Conservation (phyloP, 2,113 vertebrate genomes). For the Oreocharis arfaki region DNA sequence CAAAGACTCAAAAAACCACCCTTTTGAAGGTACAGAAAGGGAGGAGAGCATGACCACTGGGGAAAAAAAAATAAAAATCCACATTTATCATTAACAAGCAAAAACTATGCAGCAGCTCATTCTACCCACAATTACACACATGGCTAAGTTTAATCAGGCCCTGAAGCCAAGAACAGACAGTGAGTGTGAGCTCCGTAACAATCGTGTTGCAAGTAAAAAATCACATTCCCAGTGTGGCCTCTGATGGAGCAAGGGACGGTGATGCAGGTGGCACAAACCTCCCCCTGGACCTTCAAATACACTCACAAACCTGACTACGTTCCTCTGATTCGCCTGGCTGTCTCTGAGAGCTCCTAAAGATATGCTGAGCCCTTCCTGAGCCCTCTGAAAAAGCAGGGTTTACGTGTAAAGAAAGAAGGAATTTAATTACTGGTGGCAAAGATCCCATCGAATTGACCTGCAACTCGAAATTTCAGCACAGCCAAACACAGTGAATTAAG, state of each 20-base stretch:
- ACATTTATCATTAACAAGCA: background rate
- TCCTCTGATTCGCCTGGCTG: background rate
- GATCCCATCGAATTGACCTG: background rate
- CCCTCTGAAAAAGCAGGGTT: background rate
- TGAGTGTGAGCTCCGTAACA: background rate
- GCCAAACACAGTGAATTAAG: background rate
- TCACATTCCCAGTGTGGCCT: background rate
- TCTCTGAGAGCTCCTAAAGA: background rate
- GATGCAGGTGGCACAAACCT: background rate
- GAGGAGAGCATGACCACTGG: background rate
- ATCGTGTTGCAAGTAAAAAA: background rate
- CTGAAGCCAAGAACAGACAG: background rate
- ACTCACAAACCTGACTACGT: background rate
- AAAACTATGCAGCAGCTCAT: background rate
- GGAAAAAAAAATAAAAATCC: background rate
- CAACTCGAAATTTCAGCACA: background rate
- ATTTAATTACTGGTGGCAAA: background rate
- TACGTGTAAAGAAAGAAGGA: background rate
- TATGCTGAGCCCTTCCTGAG: rapidly evolving
- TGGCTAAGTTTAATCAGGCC: background rate
- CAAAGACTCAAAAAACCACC: background rate
- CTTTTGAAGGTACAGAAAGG: background rate
- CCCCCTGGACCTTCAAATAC: background rate
- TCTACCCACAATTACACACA: background rate
- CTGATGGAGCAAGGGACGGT: background rate